Evolutionary conservation across 2,888 invertebrate genomes (phyloP).

Genomic region (Elysia crispata): DNA sequence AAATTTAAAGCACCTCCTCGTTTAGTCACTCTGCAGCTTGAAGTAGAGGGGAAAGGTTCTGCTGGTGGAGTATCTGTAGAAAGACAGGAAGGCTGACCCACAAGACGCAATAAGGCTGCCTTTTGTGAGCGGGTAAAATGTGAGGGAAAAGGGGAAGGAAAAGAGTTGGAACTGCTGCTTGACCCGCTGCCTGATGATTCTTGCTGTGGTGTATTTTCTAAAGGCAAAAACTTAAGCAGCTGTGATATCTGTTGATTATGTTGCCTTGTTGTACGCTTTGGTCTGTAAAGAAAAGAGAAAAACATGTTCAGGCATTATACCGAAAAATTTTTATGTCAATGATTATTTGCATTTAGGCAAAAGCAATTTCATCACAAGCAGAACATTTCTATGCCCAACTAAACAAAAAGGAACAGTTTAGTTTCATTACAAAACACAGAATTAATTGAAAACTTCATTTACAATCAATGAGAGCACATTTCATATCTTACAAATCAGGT

Average conservation of each 20-base stretch:
- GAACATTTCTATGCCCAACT: too few species aligned
- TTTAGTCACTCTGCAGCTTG: slow-evolving; percentile 38
- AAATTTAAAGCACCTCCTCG: slow-evolving; percentile 24
- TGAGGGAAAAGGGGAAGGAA: slow-evolving; percentile 28
- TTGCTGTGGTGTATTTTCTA: too few species aligned
- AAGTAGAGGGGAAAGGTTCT: slow-evolving; percentile 34
- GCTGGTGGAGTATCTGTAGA: slow-evolving; percentile 47
- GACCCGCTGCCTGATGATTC: slow-evolving; percentile 46
- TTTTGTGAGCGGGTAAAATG: slow-evolving; percentile 47
- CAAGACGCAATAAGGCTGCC: slow-evolving; percentile 36
- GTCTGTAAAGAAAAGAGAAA: slow-evolving; percentile 30
- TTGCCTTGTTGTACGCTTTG: slow-evolving; percentile 37
- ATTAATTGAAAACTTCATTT: too few species aligned
- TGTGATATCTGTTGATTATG: slow-evolving; percentile 33
- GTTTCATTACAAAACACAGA: too few species aligned
- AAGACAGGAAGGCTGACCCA: slow-evolving; percentile 40
- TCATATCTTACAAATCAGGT: slow-evolving; percentile 35
- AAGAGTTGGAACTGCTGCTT: slow-evolving; percentile 29
- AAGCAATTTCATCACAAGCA: too few species aligned
- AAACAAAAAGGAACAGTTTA: too few species aligned
- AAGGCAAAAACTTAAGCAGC: too few species aligned
- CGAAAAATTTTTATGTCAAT: too few species aligned
- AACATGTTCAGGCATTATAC: too few species aligned
- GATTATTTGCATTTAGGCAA: too few species aligned
- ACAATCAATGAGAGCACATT: too few species aligned